Evolutionary conservation across 30 jellyfish, hydroid and myxozoan species (phyloP).

Genomic region (Mastigias papua): DNA sequence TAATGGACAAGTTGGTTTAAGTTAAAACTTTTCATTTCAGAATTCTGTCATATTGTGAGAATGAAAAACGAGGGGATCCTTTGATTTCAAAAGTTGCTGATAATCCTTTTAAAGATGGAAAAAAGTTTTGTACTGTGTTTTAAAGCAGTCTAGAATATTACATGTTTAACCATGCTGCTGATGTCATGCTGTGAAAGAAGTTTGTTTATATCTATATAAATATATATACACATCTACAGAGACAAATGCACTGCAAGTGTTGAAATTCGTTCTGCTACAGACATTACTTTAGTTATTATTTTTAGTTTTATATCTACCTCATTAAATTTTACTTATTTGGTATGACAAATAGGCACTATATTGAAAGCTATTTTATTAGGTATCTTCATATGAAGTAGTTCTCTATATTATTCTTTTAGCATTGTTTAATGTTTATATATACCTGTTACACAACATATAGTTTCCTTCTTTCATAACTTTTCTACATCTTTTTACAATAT

Average conservation of each 20-base stretch:
- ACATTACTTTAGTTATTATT: not conserved
- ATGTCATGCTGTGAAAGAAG: not conserved
- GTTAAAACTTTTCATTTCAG: constrained; percentile 16
- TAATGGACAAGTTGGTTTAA: not conserved
- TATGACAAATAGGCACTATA: no score
- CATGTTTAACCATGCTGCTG: not conserved
- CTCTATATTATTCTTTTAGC: no score
- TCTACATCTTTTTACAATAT: no score
- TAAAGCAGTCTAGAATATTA: not conserved
- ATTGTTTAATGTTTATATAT: no score
- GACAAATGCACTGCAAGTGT: not conserved
- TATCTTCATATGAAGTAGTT: no score
- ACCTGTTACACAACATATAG: no score
- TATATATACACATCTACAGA: not conserved
- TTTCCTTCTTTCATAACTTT: no score
- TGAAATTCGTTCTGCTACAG: not conserved
- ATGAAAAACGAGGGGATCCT: constrained; percentile 80
- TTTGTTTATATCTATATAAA: no score
- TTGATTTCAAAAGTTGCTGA: constrained; percentile 80
- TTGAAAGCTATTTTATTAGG: no score
- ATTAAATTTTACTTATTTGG: no score
- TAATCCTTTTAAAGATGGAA: constrained; percentile 86
- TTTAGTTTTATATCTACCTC: no score
- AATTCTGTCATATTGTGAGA: constrained; percentile 85
- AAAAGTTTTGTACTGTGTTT: constrained; percentile 58